Evolutionary conservation across 2,113 vertebrate genomes (phyloP).

Genomic region (Hemiprocne comata): DNA sequence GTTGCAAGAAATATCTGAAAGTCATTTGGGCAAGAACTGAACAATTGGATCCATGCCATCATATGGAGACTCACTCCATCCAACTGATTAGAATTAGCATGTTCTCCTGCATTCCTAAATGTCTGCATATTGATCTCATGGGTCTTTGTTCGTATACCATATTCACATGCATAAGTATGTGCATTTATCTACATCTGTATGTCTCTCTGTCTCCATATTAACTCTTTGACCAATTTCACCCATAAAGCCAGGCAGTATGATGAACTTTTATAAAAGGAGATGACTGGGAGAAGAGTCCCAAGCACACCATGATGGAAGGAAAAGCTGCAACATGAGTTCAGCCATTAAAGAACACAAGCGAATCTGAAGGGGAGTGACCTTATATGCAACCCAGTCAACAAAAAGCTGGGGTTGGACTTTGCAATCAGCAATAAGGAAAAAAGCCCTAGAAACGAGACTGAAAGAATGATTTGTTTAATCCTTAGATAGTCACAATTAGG

Average conservation of each 20-base stretch:
- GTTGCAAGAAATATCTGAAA: background rate
- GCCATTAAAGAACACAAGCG: background rate
- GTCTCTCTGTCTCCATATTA: background rate
- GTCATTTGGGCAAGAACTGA: background rate
- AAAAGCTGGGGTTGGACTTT: background rate
- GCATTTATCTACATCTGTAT: background rate
- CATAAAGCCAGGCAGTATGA: background rate
- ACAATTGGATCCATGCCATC: background rate
- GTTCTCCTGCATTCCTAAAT: background rate
- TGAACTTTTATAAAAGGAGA: background rate
- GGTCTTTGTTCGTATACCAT: background rate
- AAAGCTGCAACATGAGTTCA: background rate
- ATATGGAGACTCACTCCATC: background rate
- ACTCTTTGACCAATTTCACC: background rate
- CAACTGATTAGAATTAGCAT: background rate
- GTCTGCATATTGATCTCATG: background rate
- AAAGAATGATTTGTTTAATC: background rate
- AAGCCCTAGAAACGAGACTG: background rate
- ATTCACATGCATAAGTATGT: rapidly evolving
- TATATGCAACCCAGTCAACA: background rate
- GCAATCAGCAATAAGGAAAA: background rate
- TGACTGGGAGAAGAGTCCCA: background rate
- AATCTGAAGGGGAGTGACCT: background rate
- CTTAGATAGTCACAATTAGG: background rate
- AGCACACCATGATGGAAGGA: background rate